Percentiles rank a stretch among this genome's conserved stretches.
Evolutionary conservation across 2,797 vertebrate species (phyloP).

Genomic region (Chrysocyon brachyurus): DNA sequence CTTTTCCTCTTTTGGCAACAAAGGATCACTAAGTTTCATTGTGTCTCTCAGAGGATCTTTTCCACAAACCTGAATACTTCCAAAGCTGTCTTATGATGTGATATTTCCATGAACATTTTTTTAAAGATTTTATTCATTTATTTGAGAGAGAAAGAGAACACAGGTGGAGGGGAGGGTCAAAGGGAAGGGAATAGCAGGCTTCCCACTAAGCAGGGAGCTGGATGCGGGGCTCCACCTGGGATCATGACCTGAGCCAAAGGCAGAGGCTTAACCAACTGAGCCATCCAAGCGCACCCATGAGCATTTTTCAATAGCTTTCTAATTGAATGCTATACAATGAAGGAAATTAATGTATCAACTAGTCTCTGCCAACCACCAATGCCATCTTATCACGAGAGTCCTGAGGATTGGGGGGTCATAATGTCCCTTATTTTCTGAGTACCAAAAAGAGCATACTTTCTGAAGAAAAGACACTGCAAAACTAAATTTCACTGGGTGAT

Average conservation of each 20-base stretch:
- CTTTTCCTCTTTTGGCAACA: neutral
- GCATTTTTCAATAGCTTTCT: neutral
- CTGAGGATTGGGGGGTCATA: neutral
- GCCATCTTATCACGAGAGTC: neutral
- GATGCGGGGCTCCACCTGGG: no score
- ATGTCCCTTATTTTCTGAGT: neutral
- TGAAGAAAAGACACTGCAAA: neutral
- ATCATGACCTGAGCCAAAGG: no score
- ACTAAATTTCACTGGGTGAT: neutral
- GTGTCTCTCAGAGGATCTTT: neutral
- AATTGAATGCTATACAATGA: neutral
- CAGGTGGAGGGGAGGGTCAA: no score
- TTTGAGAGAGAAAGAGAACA: no score
- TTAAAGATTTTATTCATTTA: no score
- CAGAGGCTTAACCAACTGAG: no score
- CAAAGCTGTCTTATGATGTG: neutral
- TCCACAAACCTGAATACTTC: neutral
- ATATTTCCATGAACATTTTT: neutral
- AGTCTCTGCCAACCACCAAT: neutral
- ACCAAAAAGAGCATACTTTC: neutral
- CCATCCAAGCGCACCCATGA: no score
- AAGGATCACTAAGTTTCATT: constrained; percentile 15
- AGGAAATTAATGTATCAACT: neutral
- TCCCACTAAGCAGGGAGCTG: no score
- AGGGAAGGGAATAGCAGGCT: no score